A percentile compares a stretch with the other conserved stretches of the same genome.
These are phyloP conservation scores for Leucoraja ocellata DNA, from an alignment of 2,797 vertebrate species.

Conservation along the genomic window DNA sequence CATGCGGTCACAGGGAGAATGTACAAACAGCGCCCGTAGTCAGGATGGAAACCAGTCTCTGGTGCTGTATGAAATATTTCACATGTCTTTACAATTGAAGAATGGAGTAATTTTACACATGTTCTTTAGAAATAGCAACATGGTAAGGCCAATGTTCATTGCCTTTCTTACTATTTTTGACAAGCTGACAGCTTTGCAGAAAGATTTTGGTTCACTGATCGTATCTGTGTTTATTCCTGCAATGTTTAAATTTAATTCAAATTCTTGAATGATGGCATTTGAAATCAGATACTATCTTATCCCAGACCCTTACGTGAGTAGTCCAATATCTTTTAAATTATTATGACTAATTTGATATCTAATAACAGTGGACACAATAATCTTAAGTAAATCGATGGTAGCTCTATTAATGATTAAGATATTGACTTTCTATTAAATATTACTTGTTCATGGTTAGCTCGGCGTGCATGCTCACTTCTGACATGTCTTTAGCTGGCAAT, in stretches of 20 bases:
- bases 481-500: constrained; percentile 74
- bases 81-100: not conserved
- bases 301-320: not conserved
- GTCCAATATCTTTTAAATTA: not conserved
- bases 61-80: not conserved
- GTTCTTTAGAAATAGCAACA: not conserved
- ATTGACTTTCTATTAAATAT: not conserved
- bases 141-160: too few relatives aligned
- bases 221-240: too few relatives aligned
- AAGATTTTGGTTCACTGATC: too few relatives aligned
- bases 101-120: not conserved
- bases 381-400: not conserved
- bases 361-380: not conserved
- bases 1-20: too few relatives aligned
- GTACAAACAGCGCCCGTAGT: too few relatives aligned
- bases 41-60: too few relatives aligned
- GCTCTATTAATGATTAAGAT: too few relatives aligned
- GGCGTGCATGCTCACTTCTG: not conserved
- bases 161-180: too few relatives aligned
- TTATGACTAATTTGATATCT: not conserved
- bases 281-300: not conserved
- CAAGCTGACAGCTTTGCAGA: too few relatives aligned
- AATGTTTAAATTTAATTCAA: too few relatives aligned
- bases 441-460: not conserved
- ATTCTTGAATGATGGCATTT: not conserved